These are phyloP conservation scores for Catostylus mosaicus DNA, from an alignment of 30 jellyfish, hydroid and myxozoan species.

Conservation along the genomic window DNA sequence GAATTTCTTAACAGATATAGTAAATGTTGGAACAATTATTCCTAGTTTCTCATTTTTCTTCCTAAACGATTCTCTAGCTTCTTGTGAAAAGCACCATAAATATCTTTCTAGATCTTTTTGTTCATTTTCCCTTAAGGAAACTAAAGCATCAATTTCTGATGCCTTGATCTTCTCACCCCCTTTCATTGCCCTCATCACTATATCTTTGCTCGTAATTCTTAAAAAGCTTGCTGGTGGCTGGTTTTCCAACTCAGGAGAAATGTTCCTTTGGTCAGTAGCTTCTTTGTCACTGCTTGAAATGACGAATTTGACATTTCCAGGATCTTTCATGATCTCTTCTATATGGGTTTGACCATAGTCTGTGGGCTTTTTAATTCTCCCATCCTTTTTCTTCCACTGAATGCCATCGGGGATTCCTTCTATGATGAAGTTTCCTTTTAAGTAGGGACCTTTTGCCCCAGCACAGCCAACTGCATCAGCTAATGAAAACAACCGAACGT, in stretches of 20 bases:
- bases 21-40: too few species aligned
- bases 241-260: background rate
- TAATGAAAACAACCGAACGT: too few species aligned
- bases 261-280: background rate
- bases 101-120: too few species aligned
- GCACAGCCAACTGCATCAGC: conserved; percentile 17
- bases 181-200: conserved; percentile 27
- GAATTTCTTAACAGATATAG: too few species aligned
- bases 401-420: conserved; percentile 37
- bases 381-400: conserved; percentile 27
- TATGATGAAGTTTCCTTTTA: conserved; percentile 25
- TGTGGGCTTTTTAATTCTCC: conserved; percentile 23
- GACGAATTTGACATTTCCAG: conserved; percentile 18
- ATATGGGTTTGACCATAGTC: conserved; percentile 36
- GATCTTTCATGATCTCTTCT: background rate
- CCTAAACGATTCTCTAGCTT: too few species aligned
- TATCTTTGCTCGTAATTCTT: background rate
- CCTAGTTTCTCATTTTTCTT: too few species aligned
- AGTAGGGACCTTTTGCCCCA: conserved; percentile 26
- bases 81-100: too few species aligned
- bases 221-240: conserved; percentile 16
- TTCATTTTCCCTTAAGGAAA: too few species aligned
- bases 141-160: conserved; percentile 11
- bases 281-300: background rate
- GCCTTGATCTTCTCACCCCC: conserved; percentile 18